phyloP scores from a whole-genome alignment of 1,140 invertebrate species.

The Zaprionus inermis region DNA sequence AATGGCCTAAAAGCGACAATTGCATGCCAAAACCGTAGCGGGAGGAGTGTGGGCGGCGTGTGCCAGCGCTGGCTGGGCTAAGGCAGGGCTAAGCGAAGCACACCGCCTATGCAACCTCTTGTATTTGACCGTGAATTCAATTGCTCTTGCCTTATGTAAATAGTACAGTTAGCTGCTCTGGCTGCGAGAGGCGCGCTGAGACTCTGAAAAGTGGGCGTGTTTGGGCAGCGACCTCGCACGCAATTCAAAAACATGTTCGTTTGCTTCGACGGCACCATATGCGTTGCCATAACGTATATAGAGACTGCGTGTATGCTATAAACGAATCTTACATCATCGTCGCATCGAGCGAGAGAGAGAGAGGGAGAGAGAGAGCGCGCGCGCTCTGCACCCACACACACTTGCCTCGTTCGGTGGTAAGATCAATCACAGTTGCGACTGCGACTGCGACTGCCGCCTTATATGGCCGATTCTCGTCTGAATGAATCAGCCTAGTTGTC shows the following conservation, averaged over 20 bases:
- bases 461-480: constrained; percentile 19
- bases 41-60: constrained; percentile 13
- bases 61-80: constrained; percentile 1
- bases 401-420: too few species aligned
- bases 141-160: constrained; percentile 32
- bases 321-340: constrained; percentile 70
- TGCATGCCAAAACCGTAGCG: constrained; percentile 55
- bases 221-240: constrained; percentile 66
- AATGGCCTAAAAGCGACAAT: constrained; percentile 79
- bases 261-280: constrained; percentile 3
- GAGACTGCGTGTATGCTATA: constrained; percentile 10
- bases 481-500: constrained; percentile 36
- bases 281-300: neutral
- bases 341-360: neutral
- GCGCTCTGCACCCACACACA: neutral
- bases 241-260: constrained; percentile 46
- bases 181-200: too few species aligned
- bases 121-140: constrained; percentile 64
- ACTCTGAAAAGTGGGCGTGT: constrained; percentile 58
- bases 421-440: constrained; percentile 26
- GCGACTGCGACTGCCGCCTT: constrained; percentile 5
- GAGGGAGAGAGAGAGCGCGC: too few species aligned
- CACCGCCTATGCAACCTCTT: constrained; percentile 57
- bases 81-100: neutral
- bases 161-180: constrained; percentile 30